phyloP scores from a whole-genome alignment of 2,113 vertebrate species.

The Aspiorhynchus laticeps region DNA sequence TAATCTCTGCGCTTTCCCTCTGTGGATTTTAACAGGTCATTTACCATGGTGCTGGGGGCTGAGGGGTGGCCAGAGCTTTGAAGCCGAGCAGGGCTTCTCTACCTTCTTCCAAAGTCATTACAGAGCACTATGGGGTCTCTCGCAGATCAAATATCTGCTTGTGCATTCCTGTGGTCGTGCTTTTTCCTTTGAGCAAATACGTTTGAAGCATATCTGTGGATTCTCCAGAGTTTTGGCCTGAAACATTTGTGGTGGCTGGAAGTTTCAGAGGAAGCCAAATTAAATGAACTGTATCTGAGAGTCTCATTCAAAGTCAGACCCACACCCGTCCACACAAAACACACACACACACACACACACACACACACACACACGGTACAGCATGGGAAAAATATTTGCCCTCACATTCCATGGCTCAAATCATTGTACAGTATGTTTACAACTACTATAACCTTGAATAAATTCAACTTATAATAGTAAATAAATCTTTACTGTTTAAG shows the following conservation, averaged over 20 bases:
- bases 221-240: constrained; percentile 43
- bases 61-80: constrained; percentile 16
- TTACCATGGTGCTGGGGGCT: constrained; percentile 16
- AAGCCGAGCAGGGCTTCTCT: constrained; percentile 25
- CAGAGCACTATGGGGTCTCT: constrained; percentile 44
- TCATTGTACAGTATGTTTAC: not conserved
- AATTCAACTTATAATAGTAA: not conserved
- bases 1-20: constrained; percentile 2
- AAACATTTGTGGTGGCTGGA: constrained; percentile 37
- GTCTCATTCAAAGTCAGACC: constrained; percentile 26
- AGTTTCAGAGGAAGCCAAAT: constrained; percentile 51
- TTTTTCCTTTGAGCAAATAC: constrained; percentile 49
- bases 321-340: not conserved
- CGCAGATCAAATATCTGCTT: constrained; percentile 47
- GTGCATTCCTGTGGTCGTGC: constrained; percentile 55
- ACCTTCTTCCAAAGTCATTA: constrained; percentile 41
- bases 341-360: not conserved
- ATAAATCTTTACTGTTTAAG: not conserved
- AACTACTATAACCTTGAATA: not conserved
- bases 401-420: constrained; percentile 4
- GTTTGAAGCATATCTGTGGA: constrained; percentile 48
- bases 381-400: constrained; percentile 15
- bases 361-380: not conserved
- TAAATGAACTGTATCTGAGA: constrained; percentile 50
- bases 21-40: constrained; percentile 45